These are phyloP conservation scores for Hirudinaria manillensis DNA, from an alignment of 2,888 invertebrate genomes.

Conservation along the genomic window DNA sequence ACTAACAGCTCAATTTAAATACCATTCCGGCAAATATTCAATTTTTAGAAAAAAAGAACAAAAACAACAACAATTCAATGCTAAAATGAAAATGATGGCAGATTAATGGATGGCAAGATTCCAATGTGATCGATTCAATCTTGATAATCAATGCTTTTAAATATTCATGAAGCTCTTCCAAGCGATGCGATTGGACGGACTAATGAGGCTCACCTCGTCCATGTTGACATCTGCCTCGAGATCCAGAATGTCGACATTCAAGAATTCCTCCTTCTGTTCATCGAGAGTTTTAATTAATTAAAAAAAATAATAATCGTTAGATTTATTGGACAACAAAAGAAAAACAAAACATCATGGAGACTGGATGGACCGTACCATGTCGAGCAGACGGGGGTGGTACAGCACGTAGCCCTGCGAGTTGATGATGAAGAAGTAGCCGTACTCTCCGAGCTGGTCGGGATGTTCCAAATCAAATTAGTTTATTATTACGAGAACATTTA, in stretches of 20 bases:
- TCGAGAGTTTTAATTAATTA: neutral
- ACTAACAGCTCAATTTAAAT: too few relatives aligned
- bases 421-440: slow-evolving; percentile 21
- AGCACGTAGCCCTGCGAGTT: slow-evolving; percentile 10
- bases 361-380: slow-evolving; percentile 8
- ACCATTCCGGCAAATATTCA: too few relatives aligned
- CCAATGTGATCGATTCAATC: too few relatives aligned
- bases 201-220: neutral
- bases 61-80: neutral
- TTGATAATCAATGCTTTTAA: neutral
- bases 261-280: slow-evolving; percentile 1
- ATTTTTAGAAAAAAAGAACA: neutral
- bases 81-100: neutral
- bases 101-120: too few relatives aligned
- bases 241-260: slow-evolving; percentile 13
- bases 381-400: slow-evolving; percentile 19
- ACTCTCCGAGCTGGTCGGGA: slow-evolving; percentile 5
- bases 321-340: too few relatives aligned
- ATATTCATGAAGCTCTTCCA: neutral
- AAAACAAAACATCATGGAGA: too few relatives aligned
- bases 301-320: neutral
- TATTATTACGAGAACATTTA: too few relatives aligned
- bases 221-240: neutral
- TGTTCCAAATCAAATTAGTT: too few relatives aligned
- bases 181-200: neutral